Conservation (phyloP, 2,797 vertebrate genomes). For the Pyrocephalus nanus region DNA sequence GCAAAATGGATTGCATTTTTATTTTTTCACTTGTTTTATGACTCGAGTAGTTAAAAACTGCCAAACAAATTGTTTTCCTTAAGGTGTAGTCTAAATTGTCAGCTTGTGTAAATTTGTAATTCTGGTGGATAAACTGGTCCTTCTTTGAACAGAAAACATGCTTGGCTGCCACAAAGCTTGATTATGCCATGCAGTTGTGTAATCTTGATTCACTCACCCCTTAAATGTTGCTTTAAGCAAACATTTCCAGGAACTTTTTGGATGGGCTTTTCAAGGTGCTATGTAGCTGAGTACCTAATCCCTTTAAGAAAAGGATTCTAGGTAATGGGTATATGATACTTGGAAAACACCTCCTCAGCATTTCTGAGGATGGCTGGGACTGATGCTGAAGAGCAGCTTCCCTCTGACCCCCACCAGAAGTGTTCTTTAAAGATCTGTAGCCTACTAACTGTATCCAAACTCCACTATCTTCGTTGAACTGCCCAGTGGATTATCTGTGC, state of each 20-base stretch:
- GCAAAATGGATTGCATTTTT: not conserved
- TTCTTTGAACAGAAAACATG: not conserved
- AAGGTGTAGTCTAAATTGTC: not conserved
- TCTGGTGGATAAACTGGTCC: not conserved
- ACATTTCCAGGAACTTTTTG: not conserved
- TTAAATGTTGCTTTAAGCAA: not conserved
- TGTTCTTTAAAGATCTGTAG: not conserved
- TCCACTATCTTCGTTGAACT: not conserved
- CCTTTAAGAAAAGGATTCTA: not conserved
- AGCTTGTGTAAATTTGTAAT: not conserved
- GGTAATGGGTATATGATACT: not conserved
- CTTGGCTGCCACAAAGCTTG: not conserved
- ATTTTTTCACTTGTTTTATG: not conserved
- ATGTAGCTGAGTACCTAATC: not conserved
- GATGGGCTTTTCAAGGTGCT: not conserved
- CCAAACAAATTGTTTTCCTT: not conserved
- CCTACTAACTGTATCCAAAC: not conserved
- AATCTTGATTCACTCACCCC: not conserved
- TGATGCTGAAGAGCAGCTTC: not conserved
- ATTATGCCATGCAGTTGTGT: not conserved
- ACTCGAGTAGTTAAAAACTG: not conserved
- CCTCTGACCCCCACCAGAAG: not conserved
- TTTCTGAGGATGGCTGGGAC: not conserved
- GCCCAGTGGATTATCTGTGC: not conserved
- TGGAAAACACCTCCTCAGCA: not conserved